Percentiles rank a stretch among this genome's conserved stretches.
Conservation (phyloP, 2,113 vertebrate species). For the Falcunculus frontatus region DNA sequence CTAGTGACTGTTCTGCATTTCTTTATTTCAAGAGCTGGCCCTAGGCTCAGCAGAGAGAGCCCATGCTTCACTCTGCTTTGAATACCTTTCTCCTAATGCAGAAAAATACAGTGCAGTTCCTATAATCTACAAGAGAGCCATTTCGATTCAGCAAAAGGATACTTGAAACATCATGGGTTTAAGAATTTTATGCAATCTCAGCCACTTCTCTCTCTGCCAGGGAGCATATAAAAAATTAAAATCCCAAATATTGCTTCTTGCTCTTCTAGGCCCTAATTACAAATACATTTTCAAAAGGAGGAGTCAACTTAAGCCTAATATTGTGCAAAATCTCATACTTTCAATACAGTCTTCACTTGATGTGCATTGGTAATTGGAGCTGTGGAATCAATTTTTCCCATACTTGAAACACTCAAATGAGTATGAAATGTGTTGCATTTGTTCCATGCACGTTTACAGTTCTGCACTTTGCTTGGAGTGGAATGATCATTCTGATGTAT, state of each 20-base stretch:
- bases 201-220: neutral
- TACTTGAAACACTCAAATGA: slow-evolving; percentile 43
- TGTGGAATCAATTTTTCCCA: slow-evolving; percentile 50
- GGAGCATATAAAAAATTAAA: slow-evolving; percentile 42
- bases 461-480: neutral
- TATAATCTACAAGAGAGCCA: neutral
- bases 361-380: slow-evolving; percentile 21
- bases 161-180: slow-evolving; percentile 3
- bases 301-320: slow-evolving; percentile 41
- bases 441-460: slow-evolving; percentile 10
- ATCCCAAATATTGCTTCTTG: neutral
- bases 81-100: slow-evolving; percentile 7
- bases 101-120: neutral
- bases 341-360: slow-evolving; percentile 14
- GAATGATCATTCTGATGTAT: slow-evolving; percentile 54
- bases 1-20: neutral
- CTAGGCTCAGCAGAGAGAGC: neutral
- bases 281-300: slow-evolving; percentile 46
- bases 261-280: slow-evolving; percentile 24
- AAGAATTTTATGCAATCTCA: slow-evolving; percentile 32
- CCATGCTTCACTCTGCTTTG: neutral
- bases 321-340: slow-evolving; percentile 17
- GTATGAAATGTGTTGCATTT: slow-evolving; percentile 47
- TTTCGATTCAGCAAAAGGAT: slow-evolving; percentile 12
- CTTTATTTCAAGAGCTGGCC: neutral